Percentiles rank a stretch among this genome's conserved stretches.
These are phyloP conservation scores for Aphidoletes aphidimyza DNA, from an alignment of 2,888 invertebrate genomes.

Conservation along the genomic window DNA sequence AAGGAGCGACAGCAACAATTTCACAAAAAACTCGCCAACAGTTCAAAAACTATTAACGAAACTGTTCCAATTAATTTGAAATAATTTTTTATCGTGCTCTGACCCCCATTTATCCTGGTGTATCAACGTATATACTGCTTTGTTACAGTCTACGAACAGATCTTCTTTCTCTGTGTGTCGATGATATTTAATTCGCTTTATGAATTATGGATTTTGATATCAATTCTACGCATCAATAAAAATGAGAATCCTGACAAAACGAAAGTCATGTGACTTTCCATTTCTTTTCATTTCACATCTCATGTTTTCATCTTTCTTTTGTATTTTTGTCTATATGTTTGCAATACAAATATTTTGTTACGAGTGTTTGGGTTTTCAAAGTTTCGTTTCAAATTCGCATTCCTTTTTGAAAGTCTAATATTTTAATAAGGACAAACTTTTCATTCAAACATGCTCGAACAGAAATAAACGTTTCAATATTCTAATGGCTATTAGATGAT, in stretches of 20 bases:
- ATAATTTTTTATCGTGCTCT: neutral
- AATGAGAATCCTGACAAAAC: neutral
- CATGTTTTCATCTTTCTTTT: too few species aligned
- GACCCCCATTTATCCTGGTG: neutral
- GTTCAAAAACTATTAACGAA: constrained; percentile 37
- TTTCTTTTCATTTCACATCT: neutral
- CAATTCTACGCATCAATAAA: constrained; percentile 26
- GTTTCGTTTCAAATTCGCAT: neutral
- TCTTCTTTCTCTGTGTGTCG: neutral
- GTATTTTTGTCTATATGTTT: neutral
- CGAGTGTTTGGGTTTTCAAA: neutral
- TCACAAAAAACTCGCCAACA: too few species aligned
- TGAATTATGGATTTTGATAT: constrained; percentile 30
- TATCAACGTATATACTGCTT: too few species aligned
- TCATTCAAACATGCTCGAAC: too few species aligned
- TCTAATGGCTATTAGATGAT: neutral
- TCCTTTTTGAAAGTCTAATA: neutral
- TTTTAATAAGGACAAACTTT: neutral
- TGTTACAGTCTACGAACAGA: too few species aligned
- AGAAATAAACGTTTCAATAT: neutral
- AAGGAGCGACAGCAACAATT: neutral
- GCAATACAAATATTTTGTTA: too few species aligned
- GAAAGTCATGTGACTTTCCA: neutral
- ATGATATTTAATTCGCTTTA: constrained; percentile 12
- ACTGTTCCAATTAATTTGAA: neutral